Evolutionary conservation across 2,888 invertebrate species (phyloP).

Genomic region (Eilema depressum): DNA sequence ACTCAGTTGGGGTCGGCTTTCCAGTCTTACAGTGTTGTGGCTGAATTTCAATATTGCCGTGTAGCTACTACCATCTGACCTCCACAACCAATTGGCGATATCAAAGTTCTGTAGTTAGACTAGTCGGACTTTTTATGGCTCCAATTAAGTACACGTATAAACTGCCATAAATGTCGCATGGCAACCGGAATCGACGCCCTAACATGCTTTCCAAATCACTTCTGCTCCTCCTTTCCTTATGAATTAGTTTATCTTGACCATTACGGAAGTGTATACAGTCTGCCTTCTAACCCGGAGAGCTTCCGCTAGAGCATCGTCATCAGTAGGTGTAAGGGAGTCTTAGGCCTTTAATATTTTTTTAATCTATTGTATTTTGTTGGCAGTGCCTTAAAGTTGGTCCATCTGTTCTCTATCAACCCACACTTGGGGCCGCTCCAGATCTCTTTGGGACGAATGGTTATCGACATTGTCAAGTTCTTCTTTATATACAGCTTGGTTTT

Average conservation of each 20-base stretch:
- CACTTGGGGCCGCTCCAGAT: constrained; percentile 97
- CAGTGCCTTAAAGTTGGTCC: constrained; percentile 96
- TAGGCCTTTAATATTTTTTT: neutral
- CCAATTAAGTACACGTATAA: too few species aligned
- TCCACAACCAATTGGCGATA: too few species aligned
- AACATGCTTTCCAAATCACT: too few species aligned
- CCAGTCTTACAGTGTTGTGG: too few species aligned
- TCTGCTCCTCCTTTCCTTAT: neutral
- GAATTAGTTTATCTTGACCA: neutral
- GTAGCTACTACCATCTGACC: too few species aligned
- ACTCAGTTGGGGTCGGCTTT: too few species aligned
- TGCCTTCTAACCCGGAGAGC: neutral
- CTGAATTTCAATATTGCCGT: too few species aligned
- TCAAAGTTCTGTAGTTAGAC: too few species aligned
- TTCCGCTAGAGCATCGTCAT: neutral
- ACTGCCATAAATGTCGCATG: too few species aligned
- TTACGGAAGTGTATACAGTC: neutral
- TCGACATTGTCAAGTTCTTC: constrained; percentile 97
- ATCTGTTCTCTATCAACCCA: constrained; percentile 97
- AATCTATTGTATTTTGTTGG: neutral
- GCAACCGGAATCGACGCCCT: too few species aligned
- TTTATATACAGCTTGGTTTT: constrained; percentile 95
- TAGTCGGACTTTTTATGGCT: too few species aligned
- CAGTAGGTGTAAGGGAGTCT: neutral
- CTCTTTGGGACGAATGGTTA: constrained; percentile 95